phyloP scores from a whole-genome alignment of 2,113 vertebrate genomes.

The Trichomycterus rosablanca region DNA sequence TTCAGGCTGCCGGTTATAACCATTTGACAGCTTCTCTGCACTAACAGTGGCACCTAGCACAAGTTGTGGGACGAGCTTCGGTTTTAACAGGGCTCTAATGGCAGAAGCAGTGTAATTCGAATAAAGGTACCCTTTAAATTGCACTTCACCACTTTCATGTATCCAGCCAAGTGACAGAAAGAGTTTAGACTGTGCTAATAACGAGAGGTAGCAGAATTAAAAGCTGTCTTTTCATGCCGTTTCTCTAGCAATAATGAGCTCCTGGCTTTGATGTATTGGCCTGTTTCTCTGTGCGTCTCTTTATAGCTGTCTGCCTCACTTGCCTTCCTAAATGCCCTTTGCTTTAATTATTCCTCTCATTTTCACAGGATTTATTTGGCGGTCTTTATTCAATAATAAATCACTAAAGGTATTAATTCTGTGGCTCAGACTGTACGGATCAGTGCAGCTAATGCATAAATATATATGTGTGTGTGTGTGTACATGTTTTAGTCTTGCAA shows the following conservation, averaged over 20 bases:
- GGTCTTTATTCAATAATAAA: conserved; percentile 23
- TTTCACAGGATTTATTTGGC: conserved; percentile 30
- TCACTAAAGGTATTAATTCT: conserved; percentile 30
- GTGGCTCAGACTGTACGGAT: neutral
- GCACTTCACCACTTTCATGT: neutral
- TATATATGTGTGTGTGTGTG: neutral
- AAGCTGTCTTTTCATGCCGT: conserved; percentile 4
- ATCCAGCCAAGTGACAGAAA: neutral
- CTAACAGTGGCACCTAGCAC: no score
- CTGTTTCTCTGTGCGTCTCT: neutral
- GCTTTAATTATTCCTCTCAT: conserved; percentile 35
- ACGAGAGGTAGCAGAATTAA: neutral
- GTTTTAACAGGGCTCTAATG: no score
- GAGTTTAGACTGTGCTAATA: conserved; percentile 13
- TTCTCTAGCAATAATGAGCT: conserved; percentile 17
- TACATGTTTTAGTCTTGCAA: no score
- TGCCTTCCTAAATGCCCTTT: conserved; percentile 15
- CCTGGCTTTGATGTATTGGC: conserved; percentile 30
- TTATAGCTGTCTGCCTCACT: neutral
- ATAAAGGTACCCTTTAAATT: no score
- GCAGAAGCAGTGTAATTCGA: no score
- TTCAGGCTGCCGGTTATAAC: no score
- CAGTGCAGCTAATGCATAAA: conserved; percentile 11
- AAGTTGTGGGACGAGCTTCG: no score
- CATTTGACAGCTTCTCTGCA: no score